Evolutionary conservation across 1,140 invertebrate genomes (phyloP).

Genomic region (Leptopilina boulardi): DNA sequence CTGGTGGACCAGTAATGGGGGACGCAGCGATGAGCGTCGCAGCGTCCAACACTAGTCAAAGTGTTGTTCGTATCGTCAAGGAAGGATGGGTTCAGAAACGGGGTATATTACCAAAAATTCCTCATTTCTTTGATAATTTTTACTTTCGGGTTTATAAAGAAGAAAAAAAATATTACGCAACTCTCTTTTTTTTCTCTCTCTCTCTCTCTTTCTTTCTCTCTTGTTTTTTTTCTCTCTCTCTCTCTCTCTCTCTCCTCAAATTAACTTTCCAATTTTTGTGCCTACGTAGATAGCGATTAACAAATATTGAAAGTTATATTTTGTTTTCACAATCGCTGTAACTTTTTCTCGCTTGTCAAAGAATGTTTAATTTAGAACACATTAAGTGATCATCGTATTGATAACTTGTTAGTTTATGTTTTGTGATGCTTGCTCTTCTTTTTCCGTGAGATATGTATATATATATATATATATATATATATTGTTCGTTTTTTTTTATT

Average conservation of each 20-base stretch:
- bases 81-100: conserved; percentile 90
- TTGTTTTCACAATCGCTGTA: not conserved
- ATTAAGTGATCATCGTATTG: not conserved
- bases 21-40: conserved; percentile 74
- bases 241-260: not conserved
- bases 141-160: not conserved
- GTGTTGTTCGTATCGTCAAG: conserved; percentile 79
- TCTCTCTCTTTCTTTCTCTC: not conserved
- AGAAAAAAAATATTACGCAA: not conserved
- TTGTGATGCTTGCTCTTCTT: not conserved
- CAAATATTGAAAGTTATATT: conserved; percentile 8
- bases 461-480: too few relatives aligned
- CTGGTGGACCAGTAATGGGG: conserved; percentile 58
- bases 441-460: too few relatives aligned
- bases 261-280: not conserved
- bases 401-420: conserved; percentile 25
- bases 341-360: not conserved
- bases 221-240: too few relatives aligned
- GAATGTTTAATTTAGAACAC: conserved; percentile 17
- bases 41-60: conserved; percentile 68
- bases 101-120: conserved; percentile 68
- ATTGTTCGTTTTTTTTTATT: not conserved
- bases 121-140: conserved; percentile 6
- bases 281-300: not conserved
- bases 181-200: too few relatives aligned